Evolutionary conservation across 2,888 invertebrate genomes (phyloP).

Genomic region (Pseudolycoriella hygida): DNA sequence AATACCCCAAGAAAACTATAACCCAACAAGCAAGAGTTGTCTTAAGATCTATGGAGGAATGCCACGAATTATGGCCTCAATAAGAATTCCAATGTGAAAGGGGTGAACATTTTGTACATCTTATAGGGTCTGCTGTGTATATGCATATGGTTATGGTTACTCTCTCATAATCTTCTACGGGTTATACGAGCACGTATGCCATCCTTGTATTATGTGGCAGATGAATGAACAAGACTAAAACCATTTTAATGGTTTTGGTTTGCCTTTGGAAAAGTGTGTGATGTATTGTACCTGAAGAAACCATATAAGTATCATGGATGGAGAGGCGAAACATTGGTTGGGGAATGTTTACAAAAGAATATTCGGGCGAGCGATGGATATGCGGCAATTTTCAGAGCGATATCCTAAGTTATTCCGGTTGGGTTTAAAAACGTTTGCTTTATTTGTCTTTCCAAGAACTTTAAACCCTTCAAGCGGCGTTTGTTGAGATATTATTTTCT

Average conservation of each 20-base stretch:
- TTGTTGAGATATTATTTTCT: not conserved
- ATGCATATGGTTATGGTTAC: no score
- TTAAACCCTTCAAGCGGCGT: no score
- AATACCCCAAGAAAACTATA: no score
- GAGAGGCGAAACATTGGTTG: no score
- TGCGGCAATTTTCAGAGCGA: not conserved
- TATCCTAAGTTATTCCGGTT: not conserved
- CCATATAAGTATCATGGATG: no score
- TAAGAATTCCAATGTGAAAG: not conserved
- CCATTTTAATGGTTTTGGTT: slow-evolving; percentile 1
- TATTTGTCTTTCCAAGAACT: not conserved
- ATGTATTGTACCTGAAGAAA: not conserved
- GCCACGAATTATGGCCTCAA: slow-evolving; percentile 1
- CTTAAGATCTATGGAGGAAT: slow-evolving; percentile 1
- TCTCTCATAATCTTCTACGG: no score
- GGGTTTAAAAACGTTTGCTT: not conserved
- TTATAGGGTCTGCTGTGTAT: no score
- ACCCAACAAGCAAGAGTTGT: no score
- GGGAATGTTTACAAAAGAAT: not conserved
- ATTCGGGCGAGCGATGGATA: not conserved
- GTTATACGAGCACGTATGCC: no score
- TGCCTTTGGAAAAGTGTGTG: not conserved
- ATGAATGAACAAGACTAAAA: not conserved
- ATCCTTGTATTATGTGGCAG: no score
- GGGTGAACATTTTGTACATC: not conserved